Evolutionary conservation across 2,113 vertebrate genomes (phyloP).

Genomic region (Parotia lawesii): DNA sequence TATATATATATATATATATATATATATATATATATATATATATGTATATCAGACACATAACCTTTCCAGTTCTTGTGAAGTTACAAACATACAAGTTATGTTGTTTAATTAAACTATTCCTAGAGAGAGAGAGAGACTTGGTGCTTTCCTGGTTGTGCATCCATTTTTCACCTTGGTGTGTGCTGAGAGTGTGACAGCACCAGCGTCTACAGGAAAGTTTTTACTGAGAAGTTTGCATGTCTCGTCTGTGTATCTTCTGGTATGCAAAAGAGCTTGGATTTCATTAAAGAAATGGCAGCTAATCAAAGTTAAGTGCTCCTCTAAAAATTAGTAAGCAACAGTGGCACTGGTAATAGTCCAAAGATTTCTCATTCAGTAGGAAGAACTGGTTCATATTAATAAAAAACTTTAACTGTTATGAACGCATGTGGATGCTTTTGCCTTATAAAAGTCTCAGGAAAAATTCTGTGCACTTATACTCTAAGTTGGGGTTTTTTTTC

Average conservation of each 20-base stretch:
- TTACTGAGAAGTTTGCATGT: neutral
- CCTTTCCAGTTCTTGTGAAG: neutral
- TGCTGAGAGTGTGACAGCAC: neutral
- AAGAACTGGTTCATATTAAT: neutral
- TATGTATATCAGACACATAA: neutral
- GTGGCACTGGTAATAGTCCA: neutral
- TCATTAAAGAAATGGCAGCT: constrained; percentile 7
- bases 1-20: no score
- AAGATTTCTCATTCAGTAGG: neutral
- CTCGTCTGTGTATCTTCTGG: neutral
- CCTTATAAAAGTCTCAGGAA: neutral
- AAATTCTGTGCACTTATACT: neutral
- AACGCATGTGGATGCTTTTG: neutral
- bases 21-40: no score
- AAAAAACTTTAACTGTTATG: neutral
- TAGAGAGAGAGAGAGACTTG: neutral
- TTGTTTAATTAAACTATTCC: neutral
- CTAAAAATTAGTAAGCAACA: constrained; percentile 1
- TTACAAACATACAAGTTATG: rapidly evolving
- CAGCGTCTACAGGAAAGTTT: neutral
- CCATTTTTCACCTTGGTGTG: neutral
- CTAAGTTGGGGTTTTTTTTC: neutral
- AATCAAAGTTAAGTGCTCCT: constrained; percentile 7
- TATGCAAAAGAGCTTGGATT: neutral
- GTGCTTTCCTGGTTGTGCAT: neutral